phyloP scores from a whole-genome alignment of 2,888 invertebrate species.

The Xanthia togata region DNA sequence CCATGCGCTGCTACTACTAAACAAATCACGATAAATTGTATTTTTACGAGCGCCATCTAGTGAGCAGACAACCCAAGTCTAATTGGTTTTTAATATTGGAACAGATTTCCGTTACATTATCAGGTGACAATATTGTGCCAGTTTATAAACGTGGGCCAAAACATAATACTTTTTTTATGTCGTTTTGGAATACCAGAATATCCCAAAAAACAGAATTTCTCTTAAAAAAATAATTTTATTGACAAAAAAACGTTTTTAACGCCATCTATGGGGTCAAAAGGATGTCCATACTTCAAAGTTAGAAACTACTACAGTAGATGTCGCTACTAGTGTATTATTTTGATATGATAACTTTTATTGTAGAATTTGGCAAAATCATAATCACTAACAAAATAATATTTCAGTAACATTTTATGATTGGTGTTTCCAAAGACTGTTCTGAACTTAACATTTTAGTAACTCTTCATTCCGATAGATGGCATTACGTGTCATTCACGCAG shows the following conservation, averaged over 20 bases:
- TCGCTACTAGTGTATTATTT: constrained; percentile 15
- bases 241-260: background rate
- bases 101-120: constrained; percentile 7
- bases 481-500: background rate
- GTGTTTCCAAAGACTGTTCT: no score
- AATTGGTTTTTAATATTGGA: background rate
- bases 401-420: background rate
- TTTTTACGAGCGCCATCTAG: constrained; percentile 31
- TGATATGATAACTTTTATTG: background rate
- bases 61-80: background rate
- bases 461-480: constrained; percentile 52
- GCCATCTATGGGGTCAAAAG: constrained; percentile 32
- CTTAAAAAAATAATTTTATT: background rate
- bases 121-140: no score
- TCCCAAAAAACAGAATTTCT: background rate
- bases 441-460: constrained; percentile 15
- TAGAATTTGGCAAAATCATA: no score
- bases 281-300: background rate
- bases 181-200: background rate
- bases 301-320: constrained; percentile 17
- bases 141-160: background rate
- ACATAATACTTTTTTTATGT: background rate
- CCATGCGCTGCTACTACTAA: background rate
- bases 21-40: background rate
- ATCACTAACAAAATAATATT: background rate